Conservation (phyloP, 2,888 invertebrate genomes). For the Leptinotarsa rubiginosa region DNA sequence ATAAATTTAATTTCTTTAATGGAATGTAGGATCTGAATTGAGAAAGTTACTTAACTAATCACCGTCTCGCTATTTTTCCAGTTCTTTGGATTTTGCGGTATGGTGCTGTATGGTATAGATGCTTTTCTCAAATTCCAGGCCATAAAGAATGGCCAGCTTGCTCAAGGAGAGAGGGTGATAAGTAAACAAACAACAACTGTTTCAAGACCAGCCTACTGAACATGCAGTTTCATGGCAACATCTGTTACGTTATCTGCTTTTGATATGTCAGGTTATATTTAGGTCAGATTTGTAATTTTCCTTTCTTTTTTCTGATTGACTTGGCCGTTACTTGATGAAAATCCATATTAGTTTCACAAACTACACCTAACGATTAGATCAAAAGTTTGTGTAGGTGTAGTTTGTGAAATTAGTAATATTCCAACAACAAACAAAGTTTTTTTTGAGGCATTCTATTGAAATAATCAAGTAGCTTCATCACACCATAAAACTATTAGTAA, state of each 20-base stretch:
- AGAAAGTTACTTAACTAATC: not conserved
- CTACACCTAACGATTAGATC: too few species aligned
- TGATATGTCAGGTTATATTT: not conserved
- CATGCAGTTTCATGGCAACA: not conserved
- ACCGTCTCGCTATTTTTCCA: slow-evolving; percentile 65
- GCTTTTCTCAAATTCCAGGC: slow-evolving; percentile 82
- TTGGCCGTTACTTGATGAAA: too few species aligned
- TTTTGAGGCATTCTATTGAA: not conserved
- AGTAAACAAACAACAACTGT: slow-evolving; percentile 74
- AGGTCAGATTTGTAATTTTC: not conserved
- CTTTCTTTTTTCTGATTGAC: too few species aligned
- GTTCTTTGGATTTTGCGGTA: slow-evolving; percentile 89
- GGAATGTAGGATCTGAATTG: too few species aligned
- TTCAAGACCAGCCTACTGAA: slow-evolving; percentile 67
- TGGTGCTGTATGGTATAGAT: slow-evolving; percentile 83
- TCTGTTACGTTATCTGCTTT: not conserved
- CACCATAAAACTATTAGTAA: too few species aligned
- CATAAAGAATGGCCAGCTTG: slow-evolving; percentile 75
- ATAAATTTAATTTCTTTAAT: too few species aligned
- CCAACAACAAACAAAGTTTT: not conserved
- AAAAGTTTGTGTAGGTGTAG: too few species aligned
- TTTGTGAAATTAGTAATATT: not conserved
- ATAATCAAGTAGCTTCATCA: not conserved
- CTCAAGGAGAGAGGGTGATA: slow-evolving; percentile 78
- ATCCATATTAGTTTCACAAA: too few species aligned